Evolutionary conservation across 2,888 invertebrate genomes (phyloP).

Genomic region (Pachliopta kotzebuea): DNA sequence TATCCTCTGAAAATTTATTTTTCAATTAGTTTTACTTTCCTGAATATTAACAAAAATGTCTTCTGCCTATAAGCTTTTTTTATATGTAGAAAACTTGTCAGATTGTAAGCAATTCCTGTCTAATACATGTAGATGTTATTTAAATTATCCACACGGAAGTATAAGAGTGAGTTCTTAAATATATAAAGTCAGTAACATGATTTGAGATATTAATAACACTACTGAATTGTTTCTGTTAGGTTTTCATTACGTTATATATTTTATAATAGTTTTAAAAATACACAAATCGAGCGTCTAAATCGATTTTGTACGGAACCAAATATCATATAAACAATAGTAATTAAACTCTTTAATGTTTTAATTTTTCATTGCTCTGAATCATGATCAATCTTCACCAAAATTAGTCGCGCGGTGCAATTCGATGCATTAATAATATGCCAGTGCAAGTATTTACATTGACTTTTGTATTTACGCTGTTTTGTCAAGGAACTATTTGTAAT

Average conservation of each 20-base stretch:
- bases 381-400: not conserved
- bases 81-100: too few relatives aligned
- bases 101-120: too few relatives aligned
- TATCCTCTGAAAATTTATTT: too few relatives aligned
- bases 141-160: too few relatives aligned
- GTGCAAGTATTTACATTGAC: not conserved
- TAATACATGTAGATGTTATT: too few relatives aligned
- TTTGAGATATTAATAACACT: not conserved
- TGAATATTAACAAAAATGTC: too few relatives aligned
- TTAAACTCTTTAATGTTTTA: not conserved
- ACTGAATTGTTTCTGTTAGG: not conserved
- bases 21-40: too few relatives aligned
- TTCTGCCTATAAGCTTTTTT: too few relatives aligned
- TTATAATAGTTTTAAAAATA: not conserved
- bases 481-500: not conserved
- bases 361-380: not conserved
- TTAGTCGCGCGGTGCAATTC: not conserved
- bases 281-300: not conserved
- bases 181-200: too few relatives aligned
- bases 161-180: too few relatives aligned
- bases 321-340: conserved; percentile 10
- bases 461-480: not conserved
- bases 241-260: conserved; percentile 3
- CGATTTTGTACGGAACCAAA: conserved; percentile 13
- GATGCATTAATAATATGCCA: conserved; percentile 4